phyloP scores from a whole-genome alignment of 2,113 vertebrate genomes.

The Meriones unguiculatus region DNA sequence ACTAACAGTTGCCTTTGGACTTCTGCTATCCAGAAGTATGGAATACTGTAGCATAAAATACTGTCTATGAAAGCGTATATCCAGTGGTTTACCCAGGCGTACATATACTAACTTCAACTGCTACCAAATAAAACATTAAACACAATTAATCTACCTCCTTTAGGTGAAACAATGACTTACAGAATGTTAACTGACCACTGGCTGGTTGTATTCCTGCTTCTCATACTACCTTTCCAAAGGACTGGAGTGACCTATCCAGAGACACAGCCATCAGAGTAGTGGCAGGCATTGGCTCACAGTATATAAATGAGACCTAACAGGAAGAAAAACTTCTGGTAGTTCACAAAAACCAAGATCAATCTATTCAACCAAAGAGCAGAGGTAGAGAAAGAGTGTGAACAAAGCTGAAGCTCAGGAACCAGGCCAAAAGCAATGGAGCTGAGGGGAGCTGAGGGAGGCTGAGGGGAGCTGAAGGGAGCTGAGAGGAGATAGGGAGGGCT shows the following conservation, averaged over 20 bases:
- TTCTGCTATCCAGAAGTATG: background rate
- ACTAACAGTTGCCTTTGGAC: background rate
- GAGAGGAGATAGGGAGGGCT: no score
- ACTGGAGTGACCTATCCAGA: background rate
- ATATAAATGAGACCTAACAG: background rate
- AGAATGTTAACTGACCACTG: background rate
- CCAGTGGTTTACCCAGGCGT: background rate
- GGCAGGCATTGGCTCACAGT: background rate
- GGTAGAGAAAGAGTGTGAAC: background rate
- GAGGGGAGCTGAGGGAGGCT: background rate
- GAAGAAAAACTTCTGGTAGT: background rate
- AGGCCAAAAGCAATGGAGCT: background rate
- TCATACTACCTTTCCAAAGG: background rate
- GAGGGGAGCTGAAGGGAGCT: no score
- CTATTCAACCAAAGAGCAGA: background rate
- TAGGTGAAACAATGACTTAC: background rate
- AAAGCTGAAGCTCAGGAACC: background rate
- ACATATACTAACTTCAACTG: background rate
- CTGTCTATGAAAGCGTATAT: background rate
- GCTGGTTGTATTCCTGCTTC: background rate
- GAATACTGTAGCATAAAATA: background rate
- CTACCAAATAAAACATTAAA: background rate
- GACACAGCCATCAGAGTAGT: background rate
- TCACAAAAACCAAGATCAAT: background rate
- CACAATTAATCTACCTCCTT: background rate